Base-by-base conservation (phyloP, 2,113 vertebrate species). In the Carassius auratus region DNA sequence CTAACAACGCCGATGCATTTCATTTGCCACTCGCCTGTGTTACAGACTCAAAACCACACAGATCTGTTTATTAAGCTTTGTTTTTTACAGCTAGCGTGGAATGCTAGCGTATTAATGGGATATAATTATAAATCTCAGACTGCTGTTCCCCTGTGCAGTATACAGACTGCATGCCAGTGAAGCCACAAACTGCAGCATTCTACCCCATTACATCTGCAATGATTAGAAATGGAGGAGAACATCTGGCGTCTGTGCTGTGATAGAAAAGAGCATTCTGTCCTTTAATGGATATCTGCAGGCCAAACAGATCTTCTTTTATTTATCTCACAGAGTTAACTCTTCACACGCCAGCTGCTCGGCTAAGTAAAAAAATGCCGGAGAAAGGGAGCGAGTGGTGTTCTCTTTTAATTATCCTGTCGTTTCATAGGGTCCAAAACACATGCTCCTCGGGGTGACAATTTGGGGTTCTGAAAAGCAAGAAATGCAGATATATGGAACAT, bases 141-240 rank as follows among this genome's bases (percentile, higher is more conserved):
- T 95, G 88, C 74, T 62, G 85, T 95, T 96, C 96, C 96, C 95
- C 94, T 94, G 96, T 96, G 96, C 96, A 93, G 96, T 94, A 95
- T 96, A 95, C 95, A 97, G 96, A 96, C 96, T 96, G 96, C 95
- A 97, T 97, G 96, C 96, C 96, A 97, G 96, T 95, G 94, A 95
- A 97, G 96, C 96, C 96, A 95, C 96, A 96, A 97, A 97, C 96
- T 96, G 96, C 96, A 95, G 96, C 96, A 98, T 97, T 97, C 96
- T 96, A 97, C 95, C 95, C 97, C 97, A 98, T 98, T 98, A 97
- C 97, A 96, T 97, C 97, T 96, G 96, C 96, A 97, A 97, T 97
- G 97, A 98, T 96, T 96, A 96, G 96, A 96, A 95, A 96, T 96
- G 95, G 95, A 94, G 95, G 96, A 96, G 96, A 97, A 98, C 97